Base-by-base conservation (phyloP, 92 coral and sea anemone species). In the Pocillopora meandrina region DNA sequence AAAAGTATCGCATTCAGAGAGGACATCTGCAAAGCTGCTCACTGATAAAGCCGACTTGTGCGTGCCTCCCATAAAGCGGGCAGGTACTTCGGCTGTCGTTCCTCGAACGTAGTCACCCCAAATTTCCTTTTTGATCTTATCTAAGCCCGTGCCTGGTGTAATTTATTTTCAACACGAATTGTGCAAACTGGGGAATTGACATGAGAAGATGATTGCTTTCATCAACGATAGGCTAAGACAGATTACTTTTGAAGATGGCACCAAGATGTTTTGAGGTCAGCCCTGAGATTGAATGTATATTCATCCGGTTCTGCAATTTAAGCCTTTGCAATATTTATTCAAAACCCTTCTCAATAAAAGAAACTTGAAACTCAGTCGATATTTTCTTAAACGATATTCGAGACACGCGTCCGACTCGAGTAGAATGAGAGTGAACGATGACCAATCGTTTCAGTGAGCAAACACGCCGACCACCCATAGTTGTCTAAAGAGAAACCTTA, bases 111-210 rank as follows among this genome's bases (percentile, higher is more conserved):
- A 70, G 74, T 70, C 78, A 61, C 26, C 61, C 61, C 15, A 71
- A 57, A 82, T 72, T 83, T 83, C 80, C 80, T 64, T 74, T 66
- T 23, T 19, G 86, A 83, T 74, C 80, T 83, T 83, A 83, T 83
- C 86, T 72, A 9, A 12, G 55, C 64, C 74, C 33, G 47, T 63
- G 80, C 55, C 80, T 82, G 86, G 71, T 42, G 57, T 82, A 72
- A 72, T 82, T 82, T 73, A 73, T 83, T 74, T 56, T 17, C 52
- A 31, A 83, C 61, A 56, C 33, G 80, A 73, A 70, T 58, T 61
- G 72, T 34, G 26, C 70, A 78, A 73, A 33, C 63, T 10, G 12
- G 10, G 15, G 62, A 47, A 55, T 65, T 73, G 80, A 83, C 79
- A 58, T 83, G 74, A 74, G 13, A 82, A 47, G 61, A 65, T 33